Evolutionary conservation across 2,113 vertebrate species (phyloP).

Genomic region (Brachyhypopomus gauderio): DNA sequence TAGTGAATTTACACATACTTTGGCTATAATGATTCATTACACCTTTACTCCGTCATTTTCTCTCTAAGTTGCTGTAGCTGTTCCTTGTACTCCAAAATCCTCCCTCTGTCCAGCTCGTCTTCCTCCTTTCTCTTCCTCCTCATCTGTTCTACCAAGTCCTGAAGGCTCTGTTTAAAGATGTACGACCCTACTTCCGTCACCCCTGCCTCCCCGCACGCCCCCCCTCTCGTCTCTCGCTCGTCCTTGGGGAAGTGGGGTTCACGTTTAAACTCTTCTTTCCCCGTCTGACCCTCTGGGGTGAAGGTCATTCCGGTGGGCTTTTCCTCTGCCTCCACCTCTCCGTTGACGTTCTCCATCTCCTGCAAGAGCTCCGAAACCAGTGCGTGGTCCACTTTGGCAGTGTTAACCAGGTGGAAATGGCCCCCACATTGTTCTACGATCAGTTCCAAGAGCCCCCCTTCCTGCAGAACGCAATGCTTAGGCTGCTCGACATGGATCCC

Average conservation of each 20-base stretch:
- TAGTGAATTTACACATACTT: too few species aligned
- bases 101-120: not conserved
- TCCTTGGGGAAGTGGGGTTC: not conserved
- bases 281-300: not conserved
- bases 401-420: not conserved
- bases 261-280: not conserved
- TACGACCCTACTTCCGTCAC: not conserved
- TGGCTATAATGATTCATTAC: not conserved
- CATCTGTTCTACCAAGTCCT: not conserved
- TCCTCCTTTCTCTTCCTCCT: not conserved
- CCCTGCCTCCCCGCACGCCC: not conserved
- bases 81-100: not conserved
- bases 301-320: too few species aligned
- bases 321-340: too few species aligned
- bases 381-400: not conserved
- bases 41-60: not conserved
- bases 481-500: not conserved
- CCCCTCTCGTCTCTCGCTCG: not conserved
- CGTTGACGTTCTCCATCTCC: not conserved
- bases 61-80: not conserved
- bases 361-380: not conserved
- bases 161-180: not conserved
- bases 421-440: not conserved
- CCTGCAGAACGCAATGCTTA: not conserved
- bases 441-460: not conserved